Evolutionary conservation across 2,888 invertebrate species (phyloP), one percentile per base, ranked within the genome.

Genomic region (Epinotia demarniana): DNA sequence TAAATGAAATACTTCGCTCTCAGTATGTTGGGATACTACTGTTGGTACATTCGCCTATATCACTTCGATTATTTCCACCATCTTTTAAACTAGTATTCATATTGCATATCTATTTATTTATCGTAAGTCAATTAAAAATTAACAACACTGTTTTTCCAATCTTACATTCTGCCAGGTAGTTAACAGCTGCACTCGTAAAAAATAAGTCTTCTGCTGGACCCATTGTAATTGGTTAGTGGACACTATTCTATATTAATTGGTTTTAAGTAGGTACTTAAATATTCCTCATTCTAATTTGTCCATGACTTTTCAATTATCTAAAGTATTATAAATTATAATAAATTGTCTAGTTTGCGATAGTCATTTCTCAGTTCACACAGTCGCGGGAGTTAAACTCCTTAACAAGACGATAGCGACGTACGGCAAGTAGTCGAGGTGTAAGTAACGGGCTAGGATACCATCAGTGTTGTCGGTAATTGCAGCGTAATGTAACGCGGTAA

Each of bases 311-410:
- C 43, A 33, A 19, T 57, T n/a, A 39, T 33, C 13, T 27, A 27
- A 61, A 61, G 13, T 27, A 67, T 39, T 33, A 12, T 58, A 19
- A 67, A 67, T 39, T 33, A 12, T 58, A 19, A 67, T 33, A 39
- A 55, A 57, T 57, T 9, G 55, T 58, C 39, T n/a, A 46, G 18
- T 63, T 58, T 81, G 80, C 80, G 84, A 84, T 84, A 86, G 83
- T 81, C 82, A 84, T 87, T 87, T 86, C 85, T 88, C 89, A 89
- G 89, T 90, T 90, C 89, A 87, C 87, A 85, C 83, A 82, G 83
- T 81, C 83, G 84, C 81, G 82, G 80, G 81, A 86, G 84, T 86
- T 84, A 83, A 73, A 82, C 88, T n/a, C n/a, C n/a, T n/a, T 88
- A 90, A 89, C 89, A 86, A 88, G 89, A 82, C 81, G 85, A 85